Conservation (phyloP, 2,797 vertebrate genomes). For the Spatula clypeata region DNA sequence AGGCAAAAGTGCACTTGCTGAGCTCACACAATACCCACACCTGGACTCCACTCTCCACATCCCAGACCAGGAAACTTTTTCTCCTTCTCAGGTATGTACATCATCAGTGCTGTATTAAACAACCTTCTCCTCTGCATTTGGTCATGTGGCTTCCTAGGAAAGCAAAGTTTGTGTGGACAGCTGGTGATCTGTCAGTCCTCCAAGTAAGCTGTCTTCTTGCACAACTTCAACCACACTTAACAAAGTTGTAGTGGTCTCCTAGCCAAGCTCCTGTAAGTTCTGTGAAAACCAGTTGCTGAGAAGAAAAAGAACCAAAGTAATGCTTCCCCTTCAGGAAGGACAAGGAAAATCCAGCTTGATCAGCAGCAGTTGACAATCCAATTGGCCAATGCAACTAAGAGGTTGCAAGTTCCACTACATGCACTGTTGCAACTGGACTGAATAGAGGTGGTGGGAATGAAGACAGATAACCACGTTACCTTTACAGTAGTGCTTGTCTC, state of each 20-base stretch:
- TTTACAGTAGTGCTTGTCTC: slow-evolving; percentile 95
- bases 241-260: neutral
- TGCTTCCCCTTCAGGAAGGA: neutral
- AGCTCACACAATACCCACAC: neutral
- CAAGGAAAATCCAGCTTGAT: neutral
- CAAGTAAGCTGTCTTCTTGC: neutral
- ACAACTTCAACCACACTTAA: neutral
- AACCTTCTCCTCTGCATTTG: neutral
- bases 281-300: neutral
- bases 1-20: neutral
- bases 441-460: neutral
- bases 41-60: neutral
- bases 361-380: neutral
- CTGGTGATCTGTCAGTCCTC: neutral
- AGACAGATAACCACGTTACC: slow-evolving; percentile 72
- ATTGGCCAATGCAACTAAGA: neutral
- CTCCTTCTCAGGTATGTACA: neutral
- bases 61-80: neutral
- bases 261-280: neutral
- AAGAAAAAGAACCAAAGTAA: neutral
- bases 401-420: neutral
- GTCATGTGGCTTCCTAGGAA: neutral
- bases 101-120: neutral
- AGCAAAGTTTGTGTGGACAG: neutral
- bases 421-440: neutral